Evolutionary conservation across 2,797 vertebrate species (phyloP), one percentile per base, ranked within the genome.

Genomic region (Acanthurus lineatus): DNA sequence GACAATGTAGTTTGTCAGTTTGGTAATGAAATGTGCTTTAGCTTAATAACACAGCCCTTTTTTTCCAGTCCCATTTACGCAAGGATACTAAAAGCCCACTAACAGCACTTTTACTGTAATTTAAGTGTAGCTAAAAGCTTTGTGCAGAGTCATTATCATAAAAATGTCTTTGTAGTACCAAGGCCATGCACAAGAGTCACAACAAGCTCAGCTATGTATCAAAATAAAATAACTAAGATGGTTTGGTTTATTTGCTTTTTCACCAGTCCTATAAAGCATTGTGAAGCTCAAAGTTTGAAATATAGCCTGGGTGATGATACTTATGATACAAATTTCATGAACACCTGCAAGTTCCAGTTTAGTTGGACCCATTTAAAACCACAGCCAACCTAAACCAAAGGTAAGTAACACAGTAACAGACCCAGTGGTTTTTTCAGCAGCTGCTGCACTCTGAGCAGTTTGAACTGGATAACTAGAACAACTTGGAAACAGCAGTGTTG

Each of bases 41-140:
- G 52, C 66, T 52, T 60, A 81, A 82, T 48, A 19, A 81, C 75
- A 48, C 76, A 71, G 60, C 53, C 35, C 73, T 35, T 69, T 54
- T 49, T 67, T 32, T 64, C 51, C 51, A 16, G 20, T 73, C 74
- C 59, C 54, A 76, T 81, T 68, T 77, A 62, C 68, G 62, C 56
- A 57, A 63, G 51, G 61, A 74, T 75, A 74, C 49, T 79, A 56
- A 56, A 16, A 35, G 40, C 58, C 63, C 66, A 59, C 60, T 79
- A 70, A 68, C 7, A 73, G 57, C 70, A 73, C 56, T 71, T 78
- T 84, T 42, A 59, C 76, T 82, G 76, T 72, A 76, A 84, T 84
- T 72, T 83, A 81, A 73, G 65, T 44, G 61, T 9, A 51, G 73
- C 86, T 80, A 71, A 86, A 87, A 85, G 73, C 66, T 74, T 72